Evolutionary conservation across 1,140 invertebrate species (phyloP), one percentile per base, ranked within the genome.

Genomic region (Orchesella cincta): DNA sequence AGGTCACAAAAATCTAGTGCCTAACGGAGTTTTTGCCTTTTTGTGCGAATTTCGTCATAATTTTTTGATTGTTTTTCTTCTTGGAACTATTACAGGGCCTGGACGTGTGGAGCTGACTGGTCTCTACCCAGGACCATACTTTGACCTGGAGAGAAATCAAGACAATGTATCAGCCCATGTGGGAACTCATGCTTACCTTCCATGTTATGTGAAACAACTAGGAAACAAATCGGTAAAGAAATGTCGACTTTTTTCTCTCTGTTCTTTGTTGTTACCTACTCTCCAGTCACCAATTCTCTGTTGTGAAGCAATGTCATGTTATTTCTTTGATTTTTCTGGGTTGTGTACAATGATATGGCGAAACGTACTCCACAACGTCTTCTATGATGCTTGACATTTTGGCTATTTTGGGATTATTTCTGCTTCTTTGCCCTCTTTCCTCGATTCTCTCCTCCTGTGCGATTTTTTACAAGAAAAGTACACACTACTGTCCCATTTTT

Each of bases 151-250:
- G 64, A 77, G 78, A 57, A 82, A 82, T 73, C 72, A 74, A 67
- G 77, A 77, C 46, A 80, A 79, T 76, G 74, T 82, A 16, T 78
- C 81, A 46, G 76, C 73, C 70, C 73, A 80, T 62, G 81, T 79
- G 34, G 81, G 81, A 51, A 79, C 77, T 54, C 74, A 77, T 73
- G 81, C 81, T 52, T 82, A 80, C 75, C 76, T 82, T 34, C 81
- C 75, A 20, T 82, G 81, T 67, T 78, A 76, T 62, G 81, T 82
- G 52, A 82, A 80, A 64, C 81, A 82, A 76, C 36, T 82, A 34
- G 81, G 81, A 46, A 82, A 82, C 71, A 82, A 82, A 79, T 80
- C 81, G 33, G 81, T 82, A 51, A 80, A 51, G 16, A 62, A 57
- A 57, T 18, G 52, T 57, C 23, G 23, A 12, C 52, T 57, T 57